These are phyloP conservation scores for Distichodus sexfasciatus DNA, from an alignment of 2,797 vertebrate genomes.

Conservation along the genomic window DNA sequence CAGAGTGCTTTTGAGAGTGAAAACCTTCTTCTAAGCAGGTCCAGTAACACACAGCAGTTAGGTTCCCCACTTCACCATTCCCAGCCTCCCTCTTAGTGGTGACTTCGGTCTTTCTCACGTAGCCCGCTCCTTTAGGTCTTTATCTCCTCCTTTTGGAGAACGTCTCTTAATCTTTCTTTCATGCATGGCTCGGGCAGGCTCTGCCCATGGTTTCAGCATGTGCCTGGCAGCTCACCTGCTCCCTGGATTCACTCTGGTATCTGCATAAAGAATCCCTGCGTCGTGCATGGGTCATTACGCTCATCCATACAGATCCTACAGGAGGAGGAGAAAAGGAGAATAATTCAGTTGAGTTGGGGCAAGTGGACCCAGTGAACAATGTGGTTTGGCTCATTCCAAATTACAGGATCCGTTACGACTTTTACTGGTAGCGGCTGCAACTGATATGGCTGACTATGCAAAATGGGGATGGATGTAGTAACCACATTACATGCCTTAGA, in stretches of 20 bases:
- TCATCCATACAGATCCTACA: constrained; percentile 65
- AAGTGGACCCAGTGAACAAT: constrained; percentile 4
- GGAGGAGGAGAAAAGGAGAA: constrained; percentile 61
- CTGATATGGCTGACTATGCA: constrained; percentile 19
- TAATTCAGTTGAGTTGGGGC: background rate
- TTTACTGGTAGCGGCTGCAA: constrained; percentile 20
- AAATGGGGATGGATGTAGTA: constrained; percentile 25
- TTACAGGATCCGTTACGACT: constrained; percentile 7
- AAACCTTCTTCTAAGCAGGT: constrained; percentile 87
- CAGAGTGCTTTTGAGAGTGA: constrained; percentile 44
- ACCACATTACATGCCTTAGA: background rate
- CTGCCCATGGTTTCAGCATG: constrained; percentile 73
- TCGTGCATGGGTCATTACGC: constrained; percentile 62
- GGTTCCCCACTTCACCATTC: constrained; percentile 72
- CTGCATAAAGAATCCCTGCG: constrained; percentile 62
- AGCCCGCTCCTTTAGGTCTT: constrained; percentile 51
- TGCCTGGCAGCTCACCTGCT: constrained; percentile 60
- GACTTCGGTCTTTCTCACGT: constrained; percentile 60
- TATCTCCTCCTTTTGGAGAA: constrained; percentile 53
- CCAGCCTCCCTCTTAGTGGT: constrained; percentile 69
- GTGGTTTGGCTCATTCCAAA: constrained; percentile 26
- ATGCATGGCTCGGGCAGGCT: constrained; percentile 60
- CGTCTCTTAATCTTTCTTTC: constrained; percentile 58
- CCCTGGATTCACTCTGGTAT: constrained; percentile 54
- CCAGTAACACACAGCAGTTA: constrained; percentile 90